Evolutionary conservation across 2,113 vertebrate genomes (phyloP).

Genomic region (Regulus satrapa): DNA sequence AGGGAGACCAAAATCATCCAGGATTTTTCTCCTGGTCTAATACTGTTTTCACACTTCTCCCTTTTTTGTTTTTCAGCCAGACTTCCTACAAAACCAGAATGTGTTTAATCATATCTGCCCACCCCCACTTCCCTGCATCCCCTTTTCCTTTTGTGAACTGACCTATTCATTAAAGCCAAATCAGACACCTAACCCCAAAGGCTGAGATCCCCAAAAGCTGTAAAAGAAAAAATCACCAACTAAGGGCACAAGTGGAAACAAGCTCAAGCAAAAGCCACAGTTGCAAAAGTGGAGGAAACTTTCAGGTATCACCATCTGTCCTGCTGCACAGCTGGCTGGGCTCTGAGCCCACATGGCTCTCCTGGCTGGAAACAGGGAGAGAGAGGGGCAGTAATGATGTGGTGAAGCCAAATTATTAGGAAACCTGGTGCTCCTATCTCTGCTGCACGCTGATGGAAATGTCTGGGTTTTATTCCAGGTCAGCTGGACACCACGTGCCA

Average conservation of each 20-base stretch:
- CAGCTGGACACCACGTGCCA: neutral
- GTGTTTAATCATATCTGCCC: neutral
- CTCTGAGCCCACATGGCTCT: neutral
- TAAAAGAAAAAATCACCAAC: neutral
- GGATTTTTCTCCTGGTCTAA: neutral
- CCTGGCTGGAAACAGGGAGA: neutral
- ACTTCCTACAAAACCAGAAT: neutral
- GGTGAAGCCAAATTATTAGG: neutral
- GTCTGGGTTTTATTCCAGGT: neutral
- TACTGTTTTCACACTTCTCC: neutral
- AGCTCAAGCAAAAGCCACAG: neutral
- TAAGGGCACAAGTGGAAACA: neutral
- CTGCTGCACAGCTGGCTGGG: neutral
- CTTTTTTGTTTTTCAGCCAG: neutral
- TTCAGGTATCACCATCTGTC: neutral
- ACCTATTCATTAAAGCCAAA: neutral
- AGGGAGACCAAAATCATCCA: neutral
- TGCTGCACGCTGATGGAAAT: neutral
- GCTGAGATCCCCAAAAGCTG: neutral
- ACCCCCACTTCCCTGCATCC: neutral
- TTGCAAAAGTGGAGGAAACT: neutral
- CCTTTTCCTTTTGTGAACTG: neutral
- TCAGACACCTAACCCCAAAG: neutral
- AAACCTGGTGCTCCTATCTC: neutral
- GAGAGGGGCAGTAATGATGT: neutral